Conservation (phyloP, 2,888 invertebrate genomes). For the Dryadula phaetusa region DNA sequence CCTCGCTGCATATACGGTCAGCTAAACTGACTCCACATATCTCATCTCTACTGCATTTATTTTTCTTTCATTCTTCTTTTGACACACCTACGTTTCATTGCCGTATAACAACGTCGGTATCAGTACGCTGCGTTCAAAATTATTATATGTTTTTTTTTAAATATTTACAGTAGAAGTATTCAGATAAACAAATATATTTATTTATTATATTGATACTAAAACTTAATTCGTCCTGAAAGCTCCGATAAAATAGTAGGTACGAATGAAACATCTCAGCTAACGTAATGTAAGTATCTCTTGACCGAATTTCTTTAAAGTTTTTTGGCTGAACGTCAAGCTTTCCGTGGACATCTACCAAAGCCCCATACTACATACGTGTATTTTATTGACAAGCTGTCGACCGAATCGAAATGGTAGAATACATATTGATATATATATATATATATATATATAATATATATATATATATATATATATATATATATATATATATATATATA, state of each 20-base stretch:
- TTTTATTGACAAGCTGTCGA: slow-evolving; percentile 21
- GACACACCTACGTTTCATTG: too few species aligned
- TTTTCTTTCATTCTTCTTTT: too few species aligned
- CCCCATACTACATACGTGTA: slow-evolving; percentile 13
- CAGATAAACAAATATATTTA: background rate
- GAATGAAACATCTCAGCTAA: slow-evolving; percentile 6
- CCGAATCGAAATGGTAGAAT: slow-evolving; percentile 6
- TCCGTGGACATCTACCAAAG: slow-evolving; percentile 14
- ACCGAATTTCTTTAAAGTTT: slow-evolving; percentile 38
- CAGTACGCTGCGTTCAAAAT: too few species aligned
- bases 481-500: background rate
- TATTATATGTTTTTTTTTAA: too few species aligned
- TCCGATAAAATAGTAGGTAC: slow-evolving; percentile 12
- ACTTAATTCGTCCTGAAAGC: slow-evolving; percentile 5
- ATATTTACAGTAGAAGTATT: background rate
- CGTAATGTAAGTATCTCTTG: slow-evolving; percentile 31
- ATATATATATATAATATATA: background rate
- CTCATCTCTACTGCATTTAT: too few species aligned
- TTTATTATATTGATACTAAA: background rate
- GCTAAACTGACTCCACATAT: too few species aligned
- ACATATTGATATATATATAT: background rate
- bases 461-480: background rate
- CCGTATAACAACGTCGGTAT: too few species aligned
- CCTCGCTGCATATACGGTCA: too few species aligned
- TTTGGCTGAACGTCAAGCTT: slow-evolving; percentile 37